Base-by-base conservation (phyloP, 2,888 invertebrate genomes). In the Lutraria lutraria region DNA sequence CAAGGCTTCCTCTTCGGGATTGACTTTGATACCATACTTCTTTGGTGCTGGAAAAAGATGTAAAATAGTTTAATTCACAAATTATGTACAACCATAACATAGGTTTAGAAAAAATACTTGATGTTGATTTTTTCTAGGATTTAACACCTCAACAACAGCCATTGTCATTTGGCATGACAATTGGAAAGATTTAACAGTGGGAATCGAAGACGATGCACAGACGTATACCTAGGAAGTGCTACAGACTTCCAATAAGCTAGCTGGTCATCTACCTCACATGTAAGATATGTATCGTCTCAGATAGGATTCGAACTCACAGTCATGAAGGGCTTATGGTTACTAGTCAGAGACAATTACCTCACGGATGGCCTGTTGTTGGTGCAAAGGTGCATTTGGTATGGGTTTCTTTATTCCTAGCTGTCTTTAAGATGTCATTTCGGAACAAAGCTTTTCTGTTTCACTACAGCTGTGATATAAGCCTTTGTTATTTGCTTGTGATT, bases 21-120 rank as follows among this genome's bases (percentile, higher is more conserved):
- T 88, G 6, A 53, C 54, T 53, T 85, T 90, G 80, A 90, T 90
- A 4, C 88, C 88, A 85, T 88, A 88, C 54, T 88, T 90, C 87
- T 83, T 84, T 25, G 90, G 85, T 29, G 31, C 87, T 80, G 85
- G 1, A 85, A 84, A 25, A 76, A 43, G 2, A 43, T 43, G 34
- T 21, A 34, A 19, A 82, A 31, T 34, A 31, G 4, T 25, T n/a
- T 8, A 13, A 68, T 68, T 25, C 19, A 60, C 8, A 60, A 60
- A 60, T 8, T 43, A 43, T 43, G 43, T 43, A 43, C 43, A 4
- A 43, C 43, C 43, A 43, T 43, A 43, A 4, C 43, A n/a, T 43
- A 43, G 4, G 43, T 4, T 2, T 43, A 43, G 43, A 43, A 43
- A 4, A 43, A 4, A 8, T n/a, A n/a, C n/a, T 43, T 43, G 43